These are phyloP conservation scores for Mesembrinibis cayennensis DNA, from an alignment of 2,113 vertebrate genomes.

Conservation along the genomic window DNA sequence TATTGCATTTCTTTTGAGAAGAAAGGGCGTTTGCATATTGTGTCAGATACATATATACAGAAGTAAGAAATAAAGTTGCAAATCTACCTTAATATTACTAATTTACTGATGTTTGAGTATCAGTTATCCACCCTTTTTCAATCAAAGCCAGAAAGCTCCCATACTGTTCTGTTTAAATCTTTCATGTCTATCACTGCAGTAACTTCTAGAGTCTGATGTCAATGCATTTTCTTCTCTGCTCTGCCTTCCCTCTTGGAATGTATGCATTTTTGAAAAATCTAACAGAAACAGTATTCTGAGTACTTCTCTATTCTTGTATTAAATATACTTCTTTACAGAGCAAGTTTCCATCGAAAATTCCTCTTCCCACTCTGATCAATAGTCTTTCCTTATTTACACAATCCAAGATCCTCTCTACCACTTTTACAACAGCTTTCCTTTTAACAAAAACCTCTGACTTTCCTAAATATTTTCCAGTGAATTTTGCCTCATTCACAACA, in stretches of 20 bases:
- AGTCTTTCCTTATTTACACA: not conserved
- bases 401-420: not conserved
- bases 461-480: not conserved
- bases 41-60: not conserved
- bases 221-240: not conserved
- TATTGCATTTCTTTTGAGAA: not conserved
- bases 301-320: not conserved
- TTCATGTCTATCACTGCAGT: not conserved
- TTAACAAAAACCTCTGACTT: not conserved
- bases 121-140: not conserved
- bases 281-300: not conserved
- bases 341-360: not conserved
- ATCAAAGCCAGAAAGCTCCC: not conserved
- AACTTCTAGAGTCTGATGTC: accelerated
- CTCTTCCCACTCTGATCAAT: not conserved
- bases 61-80: not conserved
- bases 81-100: not conserved
- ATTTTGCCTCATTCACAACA: not conserved
- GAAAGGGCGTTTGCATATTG: not conserved
- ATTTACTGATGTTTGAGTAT: not conserved
- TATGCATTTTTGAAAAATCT: not conserved
- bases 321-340: not conserved
- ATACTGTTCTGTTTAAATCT: not conserved
- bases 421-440: not conserved
- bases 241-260: not conserved